Evolutionary conservation across 1,140 invertebrate genomes (phyloP), one percentile per base, ranked within the genome.

Genomic region (Mamestra configurata): DNA sequence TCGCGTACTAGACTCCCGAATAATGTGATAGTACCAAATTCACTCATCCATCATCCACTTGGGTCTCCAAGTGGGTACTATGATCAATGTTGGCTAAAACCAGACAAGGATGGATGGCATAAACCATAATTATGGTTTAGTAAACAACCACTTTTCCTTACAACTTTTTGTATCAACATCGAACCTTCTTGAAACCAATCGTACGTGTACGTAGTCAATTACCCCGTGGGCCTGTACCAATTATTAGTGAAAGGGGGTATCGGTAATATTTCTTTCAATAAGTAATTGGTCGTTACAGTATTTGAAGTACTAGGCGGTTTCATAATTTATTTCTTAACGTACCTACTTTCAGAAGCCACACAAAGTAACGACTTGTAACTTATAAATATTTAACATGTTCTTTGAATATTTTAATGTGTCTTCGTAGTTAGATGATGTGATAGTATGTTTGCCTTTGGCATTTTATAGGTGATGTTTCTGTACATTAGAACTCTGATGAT

Each of bases 91-190:
- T 84, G 75, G 80, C 78, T 83, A 81, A 78, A 78, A 81, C 85
- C 81, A 66, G 84, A 87, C 88, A 79, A 77, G 68, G 84, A 90
- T 88, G 84, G 86, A 90, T 88, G 75, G 70, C n/a, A 76, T 37
- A 49, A 37, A 77, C 73, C 81, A 86, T 79, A 46, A 82, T 87
- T 84, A 81, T 79, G 73, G 55, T 61, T 46, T n/a, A 24, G 55
- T 27, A 76, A 64, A 57, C 59, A 68, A 68, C 64, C 40, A 37
- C 64, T 7, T 68, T 68, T 68, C 64, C 20, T 68, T 24, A 2
- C 3, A 46, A 46, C 20, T 46, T 68, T 68, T 68, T 68, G 37
- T 68, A 68, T 68, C 64, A 68, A 64, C 59, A 7, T 40, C 6
- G 27, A 51, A 59, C n/a, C 27, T 6, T 18, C 31, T 11, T 64